Evolutionary conservation across 2,888 invertebrate species (phyloP), one percentile per base, ranked within the genome.

Genomic region (Troides aeacus): DNA sequence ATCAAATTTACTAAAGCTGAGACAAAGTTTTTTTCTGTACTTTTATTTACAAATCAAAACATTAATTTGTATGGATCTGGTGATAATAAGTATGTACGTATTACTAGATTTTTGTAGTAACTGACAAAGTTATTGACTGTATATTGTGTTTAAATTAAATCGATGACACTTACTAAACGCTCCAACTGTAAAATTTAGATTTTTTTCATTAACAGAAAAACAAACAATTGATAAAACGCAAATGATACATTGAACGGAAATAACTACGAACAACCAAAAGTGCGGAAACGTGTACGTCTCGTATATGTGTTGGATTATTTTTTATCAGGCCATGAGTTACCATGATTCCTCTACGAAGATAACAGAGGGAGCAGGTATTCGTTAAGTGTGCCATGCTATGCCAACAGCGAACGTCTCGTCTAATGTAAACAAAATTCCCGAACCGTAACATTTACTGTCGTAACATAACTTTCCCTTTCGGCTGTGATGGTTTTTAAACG

Each of bases 291-390:
- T 17, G 50, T 50, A 50, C 18, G 18, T 50, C 50, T 17, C 17
- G 17, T 57, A 7, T 57, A 36, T 59, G 18, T 64, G 68, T 39
- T 61, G 57, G 64, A 65, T 69, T 46, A 69, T 58, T 65, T 64
- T 69, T 69, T 69, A 69, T 69, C 65, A 46, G 23, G n/a, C 64
- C 46, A 5, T 24, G 61, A 62, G 57, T 62, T 56, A 56, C 50
- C 39, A 56, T 36, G 6, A 60, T 64, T 46, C 23, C 63, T 46
- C 24, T 17, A 57, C 42, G 61, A 21, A 61, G 69, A 69, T 69
- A 69, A 69, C 59, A 56, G 46, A 18, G 17, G 57, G 57, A 42
- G 67, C 62, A 65, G 64, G 64, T 69, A 65, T 61, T 36, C 50
- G 62, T 67, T 50, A 17, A 50, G 50, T 50, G 50, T 56, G 46